Conservation (phyloP, 2,113 vertebrate species). For the Lucifuga dentata region DNA sequence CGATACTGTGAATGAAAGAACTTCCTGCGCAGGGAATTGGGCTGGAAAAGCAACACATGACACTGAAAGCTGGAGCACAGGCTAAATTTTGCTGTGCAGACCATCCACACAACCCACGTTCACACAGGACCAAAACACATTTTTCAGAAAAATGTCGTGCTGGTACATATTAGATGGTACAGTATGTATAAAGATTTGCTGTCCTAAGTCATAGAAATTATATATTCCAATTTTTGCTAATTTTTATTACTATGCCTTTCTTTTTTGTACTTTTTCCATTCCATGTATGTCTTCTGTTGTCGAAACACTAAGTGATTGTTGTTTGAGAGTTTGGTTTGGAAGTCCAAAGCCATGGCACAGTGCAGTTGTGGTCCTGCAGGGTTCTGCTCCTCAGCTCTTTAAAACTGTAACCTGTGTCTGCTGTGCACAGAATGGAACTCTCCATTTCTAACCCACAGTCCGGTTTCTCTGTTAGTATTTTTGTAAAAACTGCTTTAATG, state of each 20-base stretch:
- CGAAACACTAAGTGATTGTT: conserved; percentile 44
- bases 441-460: conserved; percentile 8
- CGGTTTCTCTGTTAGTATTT: conserved; percentile 21
- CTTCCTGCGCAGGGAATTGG: conserved; percentile 28
- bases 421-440: conserved; percentile 29
- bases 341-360: conserved; percentile 28
- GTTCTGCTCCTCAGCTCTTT: background rate
- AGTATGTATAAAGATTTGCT: conserved; percentile 54
- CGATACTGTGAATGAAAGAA: conserved; percentile 69
- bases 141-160: conserved; percentile 55
- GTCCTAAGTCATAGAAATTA: conserved; percentile 63
- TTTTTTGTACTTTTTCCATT: conserved; percentile 71
- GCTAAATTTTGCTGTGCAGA: conserved; percentile 25
- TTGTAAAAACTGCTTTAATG: conserved; percentile 47
- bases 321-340: conserved; percentile 20
- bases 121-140: conserved; percentile 77
- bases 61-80: conserved; percentile 44
- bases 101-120: conserved; percentile 37
- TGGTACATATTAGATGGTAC: conserved; percentile 61
- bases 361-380: background rate
- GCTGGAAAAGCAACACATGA: conserved; percentile 49
- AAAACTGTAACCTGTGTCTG: conserved; percentile 29
- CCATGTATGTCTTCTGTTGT: conserved; percentile 61
- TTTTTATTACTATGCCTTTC: conserved; percentile 70
- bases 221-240: conserved; percentile 47